Percentiles rank a stretch among this genome's conserved stretches.
phyloP scores from a whole-genome alignment of 2,888 invertebrate species.

The Strigamia maritima region DNA sequence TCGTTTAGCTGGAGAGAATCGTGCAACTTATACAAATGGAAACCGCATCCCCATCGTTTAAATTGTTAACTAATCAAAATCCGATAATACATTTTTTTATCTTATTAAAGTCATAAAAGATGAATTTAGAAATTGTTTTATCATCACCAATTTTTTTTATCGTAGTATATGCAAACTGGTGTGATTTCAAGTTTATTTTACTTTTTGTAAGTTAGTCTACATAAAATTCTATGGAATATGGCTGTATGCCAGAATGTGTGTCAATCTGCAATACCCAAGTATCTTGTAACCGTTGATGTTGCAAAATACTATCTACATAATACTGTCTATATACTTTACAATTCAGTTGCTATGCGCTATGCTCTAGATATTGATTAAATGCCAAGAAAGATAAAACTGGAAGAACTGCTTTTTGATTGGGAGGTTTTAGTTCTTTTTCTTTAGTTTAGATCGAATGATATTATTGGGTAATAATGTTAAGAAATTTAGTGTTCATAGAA shows the following conservation, averaged over 20 bases:
- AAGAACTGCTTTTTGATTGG: slow-evolving; percentile 1
- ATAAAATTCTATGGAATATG: no score
- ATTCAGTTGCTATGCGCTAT: background rate
- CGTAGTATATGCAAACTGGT: no score
- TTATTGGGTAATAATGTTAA: background rate
- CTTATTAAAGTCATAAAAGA: no score
- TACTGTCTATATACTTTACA: background rate
- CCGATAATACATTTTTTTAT: background rate
- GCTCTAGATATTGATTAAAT: background rate
- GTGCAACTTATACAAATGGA: background rate
- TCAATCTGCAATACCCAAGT: no score
- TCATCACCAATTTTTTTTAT: no score
- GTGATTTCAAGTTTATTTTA: no score
- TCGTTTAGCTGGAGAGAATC: background rate
- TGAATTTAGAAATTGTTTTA: no score
- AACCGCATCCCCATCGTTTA: background rate
- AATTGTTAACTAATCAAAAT: background rate
- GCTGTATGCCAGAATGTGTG: no score
- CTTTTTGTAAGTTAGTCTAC: no score
- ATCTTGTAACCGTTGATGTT: no score
- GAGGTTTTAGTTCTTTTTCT: background rate
- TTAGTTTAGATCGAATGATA: background rate
- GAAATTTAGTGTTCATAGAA: background rate
- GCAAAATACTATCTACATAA: no score
- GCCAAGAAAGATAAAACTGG: slow-evolving; percentile 25